These are phyloP conservation scores for Chironex yamaguchii DNA, from an alignment of 30 jellyfish, hydroid and myxozoan species.

Conservation along the genomic window DNA sequence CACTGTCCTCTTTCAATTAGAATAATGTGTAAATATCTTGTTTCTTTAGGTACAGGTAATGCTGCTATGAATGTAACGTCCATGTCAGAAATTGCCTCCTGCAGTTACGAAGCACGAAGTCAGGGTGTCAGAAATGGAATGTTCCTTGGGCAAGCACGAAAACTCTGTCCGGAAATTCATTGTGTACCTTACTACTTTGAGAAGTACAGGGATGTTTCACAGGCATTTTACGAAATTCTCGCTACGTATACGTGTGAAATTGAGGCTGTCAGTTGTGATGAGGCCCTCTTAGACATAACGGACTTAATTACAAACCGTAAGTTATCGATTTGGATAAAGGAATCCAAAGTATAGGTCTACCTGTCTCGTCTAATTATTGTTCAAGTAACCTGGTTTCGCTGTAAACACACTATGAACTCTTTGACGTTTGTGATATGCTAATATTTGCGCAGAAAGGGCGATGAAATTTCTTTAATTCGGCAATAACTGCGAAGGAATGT, in stretches of 20 bases:
- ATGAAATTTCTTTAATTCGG: too few relatives aligned
- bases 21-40: too few relatives aligned
- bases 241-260: conserved; percentile 78
- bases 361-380: too few relatives aligned
- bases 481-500: too few relatives aligned
- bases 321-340: too few relatives aligned
- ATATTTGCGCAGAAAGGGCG: too few relatives aligned
- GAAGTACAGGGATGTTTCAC: conserved; percentile 90
- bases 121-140: conserved; percentile 94
- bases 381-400: too few relatives aligned
- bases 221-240: conserved; percentile 82
- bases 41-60: background rate
- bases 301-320: conserved; percentile 54
- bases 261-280: conserved; percentile 99
- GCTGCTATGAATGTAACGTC: conserved; percentile 56
- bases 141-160: conserved; percentile 84
- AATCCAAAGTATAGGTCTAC: too few relatives aligned
- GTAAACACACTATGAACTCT: too few relatives aligned
- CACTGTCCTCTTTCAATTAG: too few relatives aligned
- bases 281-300: conserved; percentile 90
- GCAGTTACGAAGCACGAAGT: conserved; percentile 98
- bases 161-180: conserved; percentile 81
- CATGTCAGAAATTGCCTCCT: conserved; percentile 92
- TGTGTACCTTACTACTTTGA: conserved; percentile 96
- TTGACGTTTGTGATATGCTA: too few relatives aligned